Percentiles rank a stretch among this genome's conserved stretches.
phyloP scores from a whole-genome alignment of 2,113 vertebrate species.

The Propithecus coquereli region DNA sequence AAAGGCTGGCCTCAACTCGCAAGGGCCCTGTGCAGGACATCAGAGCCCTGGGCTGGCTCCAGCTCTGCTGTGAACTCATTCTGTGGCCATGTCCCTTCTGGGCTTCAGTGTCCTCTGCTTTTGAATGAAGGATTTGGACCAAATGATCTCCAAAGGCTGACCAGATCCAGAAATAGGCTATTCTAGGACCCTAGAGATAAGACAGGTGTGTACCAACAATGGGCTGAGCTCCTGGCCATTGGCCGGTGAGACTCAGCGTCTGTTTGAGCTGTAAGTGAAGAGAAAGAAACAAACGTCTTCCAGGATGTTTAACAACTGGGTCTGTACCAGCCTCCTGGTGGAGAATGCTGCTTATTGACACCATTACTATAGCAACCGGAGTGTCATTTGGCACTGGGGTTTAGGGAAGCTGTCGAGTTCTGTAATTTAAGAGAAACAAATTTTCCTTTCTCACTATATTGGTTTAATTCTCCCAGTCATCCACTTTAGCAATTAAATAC shows the following conservation, averaged over 20 bases:
- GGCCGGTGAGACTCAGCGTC: background rate
- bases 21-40: background rate
- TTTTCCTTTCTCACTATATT: slow-evolving; percentile 38
- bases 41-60: background rate
- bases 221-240: background rate
- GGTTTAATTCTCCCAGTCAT: slow-evolving; percentile 35
- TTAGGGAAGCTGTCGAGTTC: slow-evolving; percentile 35
- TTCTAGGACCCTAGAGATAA: background rate
- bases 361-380: slow-evolving; percentile 47
- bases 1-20: background rate
- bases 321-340: background rate
- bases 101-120: background rate
- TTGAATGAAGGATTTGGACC: background rate
- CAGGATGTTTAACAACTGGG: background rate
- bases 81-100: background rate
- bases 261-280: background rate
- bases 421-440: slow-evolving; percentile 56
- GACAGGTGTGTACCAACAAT: background rate
- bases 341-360: slow-evolving; percentile 44
- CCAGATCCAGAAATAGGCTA: background rate
- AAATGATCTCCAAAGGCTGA: background rate
- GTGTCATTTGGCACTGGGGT: slow-evolving; percentile 37
- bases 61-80: background rate
- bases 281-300: background rate
- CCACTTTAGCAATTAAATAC: background rate